Percentiles rank a stretch among this genome's conserved stretches.
These are phyloP conservation scores for Neopipo cinnamomea DNA, from an alignment of 2,113 vertebrate genomes.

Conservation along the genomic window DNA sequence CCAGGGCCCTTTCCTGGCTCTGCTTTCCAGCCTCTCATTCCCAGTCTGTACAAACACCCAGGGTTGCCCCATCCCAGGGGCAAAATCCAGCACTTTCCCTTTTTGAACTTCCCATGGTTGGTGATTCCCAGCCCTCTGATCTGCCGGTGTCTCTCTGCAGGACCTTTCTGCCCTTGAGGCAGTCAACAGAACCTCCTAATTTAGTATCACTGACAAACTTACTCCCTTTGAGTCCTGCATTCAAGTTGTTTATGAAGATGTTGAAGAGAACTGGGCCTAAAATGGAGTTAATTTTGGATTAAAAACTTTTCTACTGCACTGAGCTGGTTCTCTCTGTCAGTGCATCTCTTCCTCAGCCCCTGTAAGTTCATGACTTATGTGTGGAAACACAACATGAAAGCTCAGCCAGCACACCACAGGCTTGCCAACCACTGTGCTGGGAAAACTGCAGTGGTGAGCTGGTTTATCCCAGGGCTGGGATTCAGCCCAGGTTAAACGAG, in stretches of 20 bases:
- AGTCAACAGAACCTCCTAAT: not conserved
- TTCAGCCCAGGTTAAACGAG: not conserved
- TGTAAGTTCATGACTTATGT: not conserved
- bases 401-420: not conserved
- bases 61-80: not conserved
- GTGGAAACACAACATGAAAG: not conserved
- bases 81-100: not conserved
- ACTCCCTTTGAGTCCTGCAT: not conserved
- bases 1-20: not conserved
- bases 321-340: not conserved
- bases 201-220: not conserved
- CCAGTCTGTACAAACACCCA: accelerated
- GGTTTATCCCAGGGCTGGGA: not conserved
- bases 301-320: not conserved
- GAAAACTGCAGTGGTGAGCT: not conserved
- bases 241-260: accelerated
- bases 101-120: not conserved
- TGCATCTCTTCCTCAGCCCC: not conserved
- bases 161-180: not conserved
- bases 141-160: not conserved
- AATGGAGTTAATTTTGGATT: not conserved
- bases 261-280: not conserved
- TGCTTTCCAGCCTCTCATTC: not conserved
- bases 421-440: not conserved
- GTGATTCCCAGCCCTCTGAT: not conserved